These are phyloP conservation scores for Homalodisca vitripennis DNA, from an alignment of 1,140 invertebrate species.

Conservation along the genomic window DNA sequence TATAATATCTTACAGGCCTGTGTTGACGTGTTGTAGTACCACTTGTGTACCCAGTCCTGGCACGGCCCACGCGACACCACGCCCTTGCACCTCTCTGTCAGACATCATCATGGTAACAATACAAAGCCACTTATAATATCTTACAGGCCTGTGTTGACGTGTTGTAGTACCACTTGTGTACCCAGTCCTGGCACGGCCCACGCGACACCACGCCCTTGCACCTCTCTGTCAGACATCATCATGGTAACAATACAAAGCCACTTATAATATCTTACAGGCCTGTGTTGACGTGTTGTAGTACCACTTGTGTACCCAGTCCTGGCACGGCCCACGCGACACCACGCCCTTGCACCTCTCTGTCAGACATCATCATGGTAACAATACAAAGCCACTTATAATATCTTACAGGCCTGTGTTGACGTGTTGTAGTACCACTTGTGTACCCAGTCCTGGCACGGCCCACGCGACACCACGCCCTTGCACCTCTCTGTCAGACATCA, in stretches of 20 bases:
- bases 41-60: slow-evolving; percentile 64
- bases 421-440: slow-evolving; percentile 73
- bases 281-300: slow-evolving; percentile 65
- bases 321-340: slow-evolving; percentile 52
- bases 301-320: slow-evolving; percentile 65
- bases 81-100: slow-evolving; percentile 37
- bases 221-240: slow-evolving; percentile 37
- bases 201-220: slow-evolving; percentile 37
- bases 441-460: slow-evolving; percentile 60
- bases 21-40: slow-evolving; percentile 67
- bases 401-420: slow-evolving; percentile 60
- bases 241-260: no score
- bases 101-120: no score
- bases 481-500: no score
- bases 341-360: slow-evolving; percentile 38
- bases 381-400: no score
- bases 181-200: slow-evolving; percentile 59
- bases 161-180: slow-evolving; percentile 72
- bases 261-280: slow-evolving; percentile 70
- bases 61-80: slow-evolving; percentile 50
- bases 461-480: slow-evolving; percentile 36
- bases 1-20: slow-evolving; percentile 69
- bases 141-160: slow-evolving; percentile 62
- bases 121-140: no score
- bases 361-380: no score